Conservation (phyloP, 1,140 invertebrate species). For the Lordiphosa collinella region DNA sequence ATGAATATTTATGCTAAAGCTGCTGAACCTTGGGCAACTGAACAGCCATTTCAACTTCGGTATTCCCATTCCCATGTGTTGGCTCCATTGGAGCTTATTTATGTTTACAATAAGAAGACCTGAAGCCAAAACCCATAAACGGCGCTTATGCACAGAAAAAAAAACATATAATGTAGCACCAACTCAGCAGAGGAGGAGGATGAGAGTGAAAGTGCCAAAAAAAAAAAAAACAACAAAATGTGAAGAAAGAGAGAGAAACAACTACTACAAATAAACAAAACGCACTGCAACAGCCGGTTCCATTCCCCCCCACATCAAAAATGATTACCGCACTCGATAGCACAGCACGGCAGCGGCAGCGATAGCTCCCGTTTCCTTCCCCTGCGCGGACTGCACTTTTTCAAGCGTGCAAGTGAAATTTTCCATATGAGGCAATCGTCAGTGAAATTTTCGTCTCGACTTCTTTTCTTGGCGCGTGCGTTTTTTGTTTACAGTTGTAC, state of each 20-base stretch:
- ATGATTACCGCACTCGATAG: constrained; percentile 66
- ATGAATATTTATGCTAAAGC: not conserved
- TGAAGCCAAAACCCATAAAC: constrained; percentile 35
- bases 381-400: constrained; percentile 47
- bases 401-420: constrained; percentile 75
- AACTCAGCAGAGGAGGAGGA: constrained; percentile 42
- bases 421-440: constrained; percentile 65
- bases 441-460: constrained; percentile 64
- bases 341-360: too few species aligned
- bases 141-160: constrained; percentile 42
- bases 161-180: constrained; percentile 25
- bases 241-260: constrained; percentile 9
- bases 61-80: constrained; percentile 40
- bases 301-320: constrained; percentile 25
- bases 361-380: not conserved
- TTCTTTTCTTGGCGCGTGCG: constrained; percentile 48
- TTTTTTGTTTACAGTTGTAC: constrained; percentile 42
- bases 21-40: constrained; percentile 13
- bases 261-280: constrained; percentile 36
- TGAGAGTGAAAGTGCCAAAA: constrained; percentile 72
- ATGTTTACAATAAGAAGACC: constrained; percentile 46
- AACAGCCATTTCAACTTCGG: constrained; percentile 21
- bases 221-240: constrained; percentile 6
- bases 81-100: constrained; percentile 40
- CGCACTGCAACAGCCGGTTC: constrained; percentile 46